A percentile compares a stretch with the other conserved stretches of the same genome.
Evolutionary conservation across 2,888 invertebrate genomes (phyloP).

Genomic region (Cerastis rubricosa): DNA sequence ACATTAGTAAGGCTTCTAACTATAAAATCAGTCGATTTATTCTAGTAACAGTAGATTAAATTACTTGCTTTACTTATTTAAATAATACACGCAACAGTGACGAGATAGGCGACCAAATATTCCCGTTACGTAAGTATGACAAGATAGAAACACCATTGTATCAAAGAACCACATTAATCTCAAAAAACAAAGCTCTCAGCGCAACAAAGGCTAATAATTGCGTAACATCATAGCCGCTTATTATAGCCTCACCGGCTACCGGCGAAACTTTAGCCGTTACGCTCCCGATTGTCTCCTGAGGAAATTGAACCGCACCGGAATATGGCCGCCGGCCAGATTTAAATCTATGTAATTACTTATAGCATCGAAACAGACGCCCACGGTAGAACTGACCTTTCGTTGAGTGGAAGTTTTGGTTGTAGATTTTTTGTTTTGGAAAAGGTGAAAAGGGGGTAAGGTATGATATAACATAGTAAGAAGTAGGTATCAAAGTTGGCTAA

Average conservation of each 20-base stretch:
- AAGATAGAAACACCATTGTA: background rate
- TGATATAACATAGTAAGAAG: too few relatives aligned
- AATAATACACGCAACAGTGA: background rate
- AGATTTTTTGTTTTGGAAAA: conserved; percentile 8
- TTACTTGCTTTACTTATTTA: background rate
- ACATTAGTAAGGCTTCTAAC: background rate
- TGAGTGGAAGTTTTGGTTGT: conserved; percentile 18
- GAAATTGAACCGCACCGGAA: conserved; percentile 66
- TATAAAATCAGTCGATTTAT: background rate
- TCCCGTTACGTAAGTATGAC: background rate
- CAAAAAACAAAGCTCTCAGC: conserved; percentile 49
- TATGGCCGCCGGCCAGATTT: conserved; percentile 62
- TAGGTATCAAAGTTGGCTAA: too few relatives aligned
- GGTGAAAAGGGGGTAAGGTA: background rate
- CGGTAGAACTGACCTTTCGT: conserved; percentile 37
- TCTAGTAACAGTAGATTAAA: background rate
- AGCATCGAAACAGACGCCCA: conserved; percentile 41
- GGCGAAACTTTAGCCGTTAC: conserved; percentile 66
- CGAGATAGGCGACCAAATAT: background rate
- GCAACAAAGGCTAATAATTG: conserved; percentile 61
- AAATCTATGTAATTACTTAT: conserved; percentile 68
- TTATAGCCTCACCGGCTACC: conserved; percentile 48
- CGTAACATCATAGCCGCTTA: conserved; percentile 60
- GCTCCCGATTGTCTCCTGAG: conserved; percentile 64
- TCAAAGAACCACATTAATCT: conserved; percentile 32